phyloP scores from a whole-genome alignment of 2,888 invertebrate species.

The Sarcophaga caerulescens region DNA sequence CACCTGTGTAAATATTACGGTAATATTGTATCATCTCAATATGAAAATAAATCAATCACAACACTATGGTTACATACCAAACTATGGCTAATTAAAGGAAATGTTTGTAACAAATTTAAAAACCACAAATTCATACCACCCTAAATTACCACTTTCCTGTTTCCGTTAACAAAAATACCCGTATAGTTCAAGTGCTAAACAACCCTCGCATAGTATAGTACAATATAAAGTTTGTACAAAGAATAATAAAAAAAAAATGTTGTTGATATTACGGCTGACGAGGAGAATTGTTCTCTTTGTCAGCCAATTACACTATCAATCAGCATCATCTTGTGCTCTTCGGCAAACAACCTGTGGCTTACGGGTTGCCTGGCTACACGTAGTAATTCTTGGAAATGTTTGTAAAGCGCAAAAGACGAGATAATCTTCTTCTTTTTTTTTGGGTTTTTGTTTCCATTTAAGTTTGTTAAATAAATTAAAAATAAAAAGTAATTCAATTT shows the following conservation, averaged over 20 bases:
- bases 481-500: no score
- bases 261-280: not conserved
- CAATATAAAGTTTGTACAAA: no score
- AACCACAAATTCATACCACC: slow-evolving; percentile 29
- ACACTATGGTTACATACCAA: slow-evolving; percentile 17
- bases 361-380: not conserved
- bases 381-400: not conserved
- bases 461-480: no score
- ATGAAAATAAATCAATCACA: slow-evolving; percentile 11
- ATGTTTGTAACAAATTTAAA: slow-evolving; percentile 14
- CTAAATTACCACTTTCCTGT: slow-evolving; percentile 3
- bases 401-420: not conserved
- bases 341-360: not conserved
- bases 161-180: not conserved
- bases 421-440: not conserved
- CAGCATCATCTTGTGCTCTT: no score
- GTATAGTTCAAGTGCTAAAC: no score
- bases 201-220: no score
- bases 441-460: not conserved
- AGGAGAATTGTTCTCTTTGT: no score
- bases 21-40: not conserved
- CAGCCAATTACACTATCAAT: no score
- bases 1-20: slow-evolving; percentile 41
- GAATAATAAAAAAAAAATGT: no score
- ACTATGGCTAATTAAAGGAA: not conserved